phyloP scores from a whole-genome alignment of 2,113 vertebrate genomes.

The Microcebus ravelobensis region DNA sequence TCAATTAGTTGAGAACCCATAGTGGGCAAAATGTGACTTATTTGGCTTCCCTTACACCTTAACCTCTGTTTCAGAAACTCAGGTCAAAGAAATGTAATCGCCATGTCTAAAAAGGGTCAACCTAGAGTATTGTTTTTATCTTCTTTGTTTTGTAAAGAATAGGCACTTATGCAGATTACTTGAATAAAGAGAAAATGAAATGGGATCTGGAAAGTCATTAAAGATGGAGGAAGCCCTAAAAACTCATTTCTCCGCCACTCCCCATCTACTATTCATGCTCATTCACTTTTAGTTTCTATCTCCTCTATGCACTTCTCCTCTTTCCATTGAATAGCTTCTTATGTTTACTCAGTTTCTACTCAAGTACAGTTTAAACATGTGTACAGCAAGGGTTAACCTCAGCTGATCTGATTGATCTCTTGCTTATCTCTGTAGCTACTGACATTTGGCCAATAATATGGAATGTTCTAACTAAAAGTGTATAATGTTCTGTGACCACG shows the following conservation, averaged over 20 bases:
- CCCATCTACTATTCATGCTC: background rate
- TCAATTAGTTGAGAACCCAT: background rate
- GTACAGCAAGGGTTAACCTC: background rate
- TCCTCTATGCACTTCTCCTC: background rate
- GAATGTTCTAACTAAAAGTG: background rate
- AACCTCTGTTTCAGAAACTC: conserved; percentile 2
- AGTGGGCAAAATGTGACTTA: background rate
- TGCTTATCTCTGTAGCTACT: background rate
- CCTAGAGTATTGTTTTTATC: background rate
- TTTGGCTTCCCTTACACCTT: background rate
- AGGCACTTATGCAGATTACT: background rate
- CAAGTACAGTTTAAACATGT: background rate
- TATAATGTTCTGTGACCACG: background rate
- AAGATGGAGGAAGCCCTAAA: background rate
- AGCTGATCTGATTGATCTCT: background rate
- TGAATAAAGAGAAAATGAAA: background rate
- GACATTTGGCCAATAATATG: background rate
- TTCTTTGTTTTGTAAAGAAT: background rate
- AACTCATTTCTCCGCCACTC: background rate
- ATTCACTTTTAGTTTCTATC: background rate
- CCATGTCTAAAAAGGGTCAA: background rate
- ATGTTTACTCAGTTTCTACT: background rate
- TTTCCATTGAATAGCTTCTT: background rate
- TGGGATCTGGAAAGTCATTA: background rate
- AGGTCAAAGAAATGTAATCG: background rate